Base-by-base conservation (phyloP, 2,113 vertebrate genomes). In the Cynocephalus volans region DNA sequence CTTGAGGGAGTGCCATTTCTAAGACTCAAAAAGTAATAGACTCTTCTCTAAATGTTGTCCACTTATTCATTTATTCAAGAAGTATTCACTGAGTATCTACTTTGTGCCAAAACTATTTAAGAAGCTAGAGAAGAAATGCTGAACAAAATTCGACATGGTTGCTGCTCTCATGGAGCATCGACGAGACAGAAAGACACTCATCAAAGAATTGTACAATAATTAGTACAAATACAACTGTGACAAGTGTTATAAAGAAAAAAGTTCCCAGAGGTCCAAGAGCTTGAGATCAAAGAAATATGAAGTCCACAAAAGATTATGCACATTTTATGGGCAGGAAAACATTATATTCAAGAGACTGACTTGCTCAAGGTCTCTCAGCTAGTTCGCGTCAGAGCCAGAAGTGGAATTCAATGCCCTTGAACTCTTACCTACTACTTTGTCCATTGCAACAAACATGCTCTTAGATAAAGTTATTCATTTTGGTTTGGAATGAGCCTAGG, bases 401-500 rank as follows among this genome's bases (percentile, higher is more conserved):
- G 18, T 41, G 8, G 21, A 85, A 67, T 6, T 18, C 64, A 73
- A 21, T 28, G 45, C 6, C 24, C 73, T 83, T 56, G 11, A 87
- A 17, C 33, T 77, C 65, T 48, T 50, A 26, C 21, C 7, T 77
- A 62, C 3, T 62, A 8, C 36, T 86, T 93, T 88, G 60, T 70
- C 45, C 28, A 69, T n/a, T 21, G 15, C 2, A 52, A 2, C 58
- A 86, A 84, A 41, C 15, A 48, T 73, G 13, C 10, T 91, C 62
- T 93, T 62, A 54, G 45, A 8, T 90, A 33, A 69, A 80, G 65
- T 72, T 54, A 45, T 75, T 73, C 3, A 54, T 83, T 96, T 87
- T 41, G 9, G 19, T 80, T 89, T 75, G n/a, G 80, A 96, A 90
- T 91, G 21, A 77, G 64, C 28, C 67, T 88, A 73, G 15, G 15